Base-by-base conservation (phyloP, 2,888 invertebrate species). In the Nomada goodeniana region DNA sequence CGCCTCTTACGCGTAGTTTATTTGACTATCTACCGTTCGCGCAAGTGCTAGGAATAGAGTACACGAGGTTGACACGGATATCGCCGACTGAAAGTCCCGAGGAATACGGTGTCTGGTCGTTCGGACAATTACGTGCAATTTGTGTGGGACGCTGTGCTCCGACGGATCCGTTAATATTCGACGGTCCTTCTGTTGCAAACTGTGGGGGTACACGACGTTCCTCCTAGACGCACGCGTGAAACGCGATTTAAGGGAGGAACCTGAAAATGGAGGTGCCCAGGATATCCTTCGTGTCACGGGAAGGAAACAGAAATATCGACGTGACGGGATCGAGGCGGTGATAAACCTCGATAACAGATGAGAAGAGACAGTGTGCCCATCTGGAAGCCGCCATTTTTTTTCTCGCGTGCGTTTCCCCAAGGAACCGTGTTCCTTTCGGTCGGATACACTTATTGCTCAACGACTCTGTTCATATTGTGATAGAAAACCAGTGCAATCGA, bases 401-500 rank as follows among this genome's bases (percentile, higher is more conserved):
- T 10, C 2, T 59, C 52, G 11, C 36, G 23, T 42, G 36, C 55
- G 42, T 20, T 57, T 20, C 9, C 23, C 11, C n/a, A 52, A n/a
- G 67, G 55, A 53, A 67, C 55, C n/a, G 44, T 57, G 67, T n/a
- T 13, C 4, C 2, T 10, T 53, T 18, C 26, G 55, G 11, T 68
- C 15, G 57, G 69, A 73, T 52, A 26, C 55, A 55, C 26, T 72
- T 4, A 15, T 65, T 44, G 53, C 53, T 76, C 76, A 36, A 76
- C 68, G 71, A 74, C 47, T 47, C 74, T 60, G 20, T 80, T 52
- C 44, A 15, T 47, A 10, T 78, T 86, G 86, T 84, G 76, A 76
- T 71, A 55, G 44, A 59, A 75, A 76, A 57, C 36, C 44, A 82
- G 86, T 86, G 86, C 78, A 80, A 84, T 76, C 74, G 3, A 53